These are phyloP conservation scores for Solen grandis DNA, from an alignment of 1,140 invertebrate species.

Conservation along the genomic window DNA sequence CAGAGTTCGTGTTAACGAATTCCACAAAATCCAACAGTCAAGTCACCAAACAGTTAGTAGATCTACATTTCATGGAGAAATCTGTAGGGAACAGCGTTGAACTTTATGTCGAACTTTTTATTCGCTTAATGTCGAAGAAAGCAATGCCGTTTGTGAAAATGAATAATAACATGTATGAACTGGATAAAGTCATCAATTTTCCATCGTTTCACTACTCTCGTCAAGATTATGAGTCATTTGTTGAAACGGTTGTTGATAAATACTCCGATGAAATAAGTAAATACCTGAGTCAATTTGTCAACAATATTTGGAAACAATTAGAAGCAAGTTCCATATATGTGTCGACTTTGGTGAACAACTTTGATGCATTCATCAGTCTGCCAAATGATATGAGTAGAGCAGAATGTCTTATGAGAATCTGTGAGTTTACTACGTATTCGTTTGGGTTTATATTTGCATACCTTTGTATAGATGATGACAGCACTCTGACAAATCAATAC, in stretches of 20 bases:
- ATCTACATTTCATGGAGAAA: constrained; percentile 1
- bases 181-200: neutral
- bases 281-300: neutral
- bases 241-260: neutral
- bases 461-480: neutral
- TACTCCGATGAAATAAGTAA: neutral
- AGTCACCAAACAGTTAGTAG: neutral
- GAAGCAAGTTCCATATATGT: constrained; percentile 8
- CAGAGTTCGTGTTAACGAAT: too few relatives aligned
- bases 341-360: constrained; percentile 18
- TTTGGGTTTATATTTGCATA: neutral
- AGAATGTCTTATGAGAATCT: constrained; percentile 3
- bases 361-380: neutral
- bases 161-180: neutral
- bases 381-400: neutral
- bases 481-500: neutral
- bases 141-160: neutral
- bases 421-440: neutral
- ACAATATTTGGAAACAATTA: neutral
- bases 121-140: neutral
- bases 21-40: neutral
- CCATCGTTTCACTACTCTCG: constrained; percentile 3
- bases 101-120: neutral
- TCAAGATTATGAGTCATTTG: neutral
- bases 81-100: neutral